These are phyloP conservation scores for Drosophila cyrtoloma DNA, from an alignment of 2,888 invertebrate genomes.

Conservation along the genomic window DNA sequence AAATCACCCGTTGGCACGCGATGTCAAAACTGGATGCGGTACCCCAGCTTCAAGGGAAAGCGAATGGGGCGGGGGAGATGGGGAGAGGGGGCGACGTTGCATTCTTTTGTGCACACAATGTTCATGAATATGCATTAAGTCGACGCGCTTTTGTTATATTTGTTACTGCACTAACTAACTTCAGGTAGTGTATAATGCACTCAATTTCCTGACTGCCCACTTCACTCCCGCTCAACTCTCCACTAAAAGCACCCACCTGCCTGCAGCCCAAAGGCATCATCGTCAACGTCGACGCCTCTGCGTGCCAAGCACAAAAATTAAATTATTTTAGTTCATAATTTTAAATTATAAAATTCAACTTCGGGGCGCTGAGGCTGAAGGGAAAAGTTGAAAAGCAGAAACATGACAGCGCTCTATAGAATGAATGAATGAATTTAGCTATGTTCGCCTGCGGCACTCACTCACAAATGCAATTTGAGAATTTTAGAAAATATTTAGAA, in stretches of 20 bases:
- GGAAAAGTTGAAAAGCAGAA: conserved; percentile 51
- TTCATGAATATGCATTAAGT: conserved; percentile 77
- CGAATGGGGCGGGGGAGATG: background rate
- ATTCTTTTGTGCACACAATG: conserved; percentile 75
- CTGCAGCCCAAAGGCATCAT: conserved; percentile 34
- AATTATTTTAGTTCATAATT: conserved; percentile 81
- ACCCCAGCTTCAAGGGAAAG: conserved; percentile 5
- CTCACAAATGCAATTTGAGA: conserved; percentile 67
- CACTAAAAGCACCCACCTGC: conserved; percentile 18
- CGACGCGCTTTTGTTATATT: conserved; percentile 77
- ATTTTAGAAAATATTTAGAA: conserved; percentile 79
- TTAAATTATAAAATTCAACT: conserved; percentile 75
- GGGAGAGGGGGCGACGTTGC: conserved; percentile 38
- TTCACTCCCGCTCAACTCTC: background rate
- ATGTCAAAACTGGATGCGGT: conserved; percentile 75
- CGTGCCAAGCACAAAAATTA: conserved; percentile 72
- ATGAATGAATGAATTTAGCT: conserved; percentile 35
- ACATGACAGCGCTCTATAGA: conserved; percentile 48
- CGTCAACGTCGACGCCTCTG: conserved; percentile 53
- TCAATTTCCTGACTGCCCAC: conserved; percentile 69
- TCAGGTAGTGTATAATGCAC: conserved; percentile 58
- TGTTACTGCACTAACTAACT: conserved; percentile 67
- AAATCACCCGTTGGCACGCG: conserved; percentile 82
- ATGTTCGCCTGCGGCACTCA: conserved; percentile 49
- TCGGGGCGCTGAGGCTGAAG: conserved; percentile 30